Conservation (phyloP, 2,888 invertebrate genomes). For the Hipparchia sbordonii region DNA sequence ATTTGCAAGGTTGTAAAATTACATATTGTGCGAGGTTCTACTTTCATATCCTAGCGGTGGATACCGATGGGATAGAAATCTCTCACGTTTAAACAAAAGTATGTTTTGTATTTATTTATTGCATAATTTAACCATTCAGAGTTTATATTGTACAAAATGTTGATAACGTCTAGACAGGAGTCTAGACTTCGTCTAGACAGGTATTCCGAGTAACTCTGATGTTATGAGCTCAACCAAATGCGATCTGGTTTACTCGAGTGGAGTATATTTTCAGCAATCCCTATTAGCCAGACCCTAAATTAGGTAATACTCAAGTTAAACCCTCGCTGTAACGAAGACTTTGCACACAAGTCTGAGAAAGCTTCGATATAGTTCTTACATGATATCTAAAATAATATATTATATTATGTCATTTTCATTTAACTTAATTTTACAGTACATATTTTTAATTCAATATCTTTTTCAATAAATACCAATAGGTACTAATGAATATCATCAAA, state of each 20-base stretch:
- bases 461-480: no score
- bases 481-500: no score
- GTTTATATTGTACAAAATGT: conserved; percentile 58
- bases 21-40: conserved; percentile 31
- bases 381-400: neutral
- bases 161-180: conserved; percentile 75
- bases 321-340: neutral
- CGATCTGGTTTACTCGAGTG: conserved; percentile 46
- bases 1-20: conserved; percentile 37
- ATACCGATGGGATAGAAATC: conserved; percentile 14
- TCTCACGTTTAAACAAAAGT: conserved; percentile 19
- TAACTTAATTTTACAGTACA: neutral
- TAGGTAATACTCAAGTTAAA: conserved; percentile 8
- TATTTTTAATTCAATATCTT: neutral
- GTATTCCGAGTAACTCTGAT: conserved; percentile 73
- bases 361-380: neutral
- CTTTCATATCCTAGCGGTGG: conserved; percentile 28
- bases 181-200: conserved; percentile 81
- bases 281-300: conserved; percentile 23
- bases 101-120: conserved; percentile 31
- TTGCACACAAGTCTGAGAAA: neutral
- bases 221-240: conserved; percentile 67
- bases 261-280: conserved; percentile 25
- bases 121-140: conserved; percentile 33
- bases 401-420: neutral